Evolutionary conservation across 2,113 vertebrate genomes (phyloP).

Genomic region (Brachionichthys hirsutus): DNA sequence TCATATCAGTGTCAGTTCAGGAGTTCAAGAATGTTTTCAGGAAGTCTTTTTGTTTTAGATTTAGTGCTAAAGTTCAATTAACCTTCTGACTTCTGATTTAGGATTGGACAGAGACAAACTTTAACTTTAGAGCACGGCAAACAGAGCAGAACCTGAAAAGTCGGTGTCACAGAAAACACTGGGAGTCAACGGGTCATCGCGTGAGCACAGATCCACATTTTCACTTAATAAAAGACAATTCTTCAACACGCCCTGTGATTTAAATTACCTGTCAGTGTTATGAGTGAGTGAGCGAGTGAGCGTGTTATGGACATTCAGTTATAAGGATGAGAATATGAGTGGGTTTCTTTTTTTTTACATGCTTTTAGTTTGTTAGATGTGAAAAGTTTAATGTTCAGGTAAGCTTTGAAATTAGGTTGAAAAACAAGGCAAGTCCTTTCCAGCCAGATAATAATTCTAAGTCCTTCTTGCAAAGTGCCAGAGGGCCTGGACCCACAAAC

Average conservation of each 20-base stretch:
- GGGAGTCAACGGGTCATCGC: constrained; percentile 20
- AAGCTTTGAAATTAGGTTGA: neutral
- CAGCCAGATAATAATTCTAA: constrained; percentile 1
- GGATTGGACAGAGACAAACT: constrained; percentile 42
- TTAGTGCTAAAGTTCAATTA: constrained; percentile 68
- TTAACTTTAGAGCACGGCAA: constrained; percentile 57
- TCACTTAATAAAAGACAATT: neutral
- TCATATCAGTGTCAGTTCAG: constrained; percentile 71
- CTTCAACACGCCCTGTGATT: neutral
- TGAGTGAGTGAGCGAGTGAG: too few species aligned
- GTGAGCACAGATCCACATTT: too few species aligned
- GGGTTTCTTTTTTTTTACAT: too few species aligned
- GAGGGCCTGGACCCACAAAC: constrained; percentile 12
- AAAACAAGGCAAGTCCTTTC: constrained; percentile 6
- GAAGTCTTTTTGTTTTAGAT: constrained; percentile 69
- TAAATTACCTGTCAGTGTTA: neutral
- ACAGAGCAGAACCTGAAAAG: constrained; percentile 33
- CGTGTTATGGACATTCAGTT: neutral
- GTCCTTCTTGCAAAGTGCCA: neutral
- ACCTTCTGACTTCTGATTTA: constrained; percentile 54
- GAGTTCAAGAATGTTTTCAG: constrained; percentile 73
- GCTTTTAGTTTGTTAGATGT: neutral
- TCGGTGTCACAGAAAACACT: constrained; percentile 31
- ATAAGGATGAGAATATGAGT: neutral
- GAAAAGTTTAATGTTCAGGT: neutral